Conservation (phyloP, 2,888 invertebrate species). For the Hyalella azteca region DNA sequence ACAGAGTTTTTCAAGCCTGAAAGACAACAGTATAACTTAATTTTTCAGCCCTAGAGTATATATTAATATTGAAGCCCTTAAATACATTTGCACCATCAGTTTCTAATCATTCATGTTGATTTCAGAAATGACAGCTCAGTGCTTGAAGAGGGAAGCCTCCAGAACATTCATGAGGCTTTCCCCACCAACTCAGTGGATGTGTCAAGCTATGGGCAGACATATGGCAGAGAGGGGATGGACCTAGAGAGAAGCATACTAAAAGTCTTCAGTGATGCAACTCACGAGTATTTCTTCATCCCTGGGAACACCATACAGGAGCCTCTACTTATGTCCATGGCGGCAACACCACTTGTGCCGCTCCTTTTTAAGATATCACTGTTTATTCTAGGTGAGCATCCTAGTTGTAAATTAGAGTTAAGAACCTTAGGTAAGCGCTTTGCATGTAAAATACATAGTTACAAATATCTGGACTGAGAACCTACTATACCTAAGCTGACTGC, state of each 20-base stretch:
- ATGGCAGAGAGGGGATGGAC: neutral
- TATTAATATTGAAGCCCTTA: no score
- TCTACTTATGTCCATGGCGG: neutral
- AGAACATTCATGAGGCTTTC: neutral
- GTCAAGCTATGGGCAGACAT: neutral
- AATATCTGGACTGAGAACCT: no score
- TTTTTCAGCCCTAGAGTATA: no score
- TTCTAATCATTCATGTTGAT: no score
- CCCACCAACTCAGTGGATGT: neutral
- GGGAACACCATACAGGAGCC: neutral
- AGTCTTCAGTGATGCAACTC: neutral
- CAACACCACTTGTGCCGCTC: neutral
- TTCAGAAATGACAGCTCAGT: neutral
- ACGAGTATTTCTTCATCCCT: neutral
- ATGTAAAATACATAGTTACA: no score
- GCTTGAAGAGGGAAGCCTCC: neutral
- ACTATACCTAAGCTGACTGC: no score
- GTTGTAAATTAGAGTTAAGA: no score
- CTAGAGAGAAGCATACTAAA: neutral
- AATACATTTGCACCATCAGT: no score
- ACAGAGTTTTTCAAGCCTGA: no score
- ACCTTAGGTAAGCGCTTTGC: no score
- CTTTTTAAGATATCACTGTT: neutral
- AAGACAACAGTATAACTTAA: no score
- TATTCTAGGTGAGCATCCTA: neutral